Evolutionary conservation across 1,140 invertebrate genomes (phyloP).

Genomic region (Hypsibius dujardini): DNA sequence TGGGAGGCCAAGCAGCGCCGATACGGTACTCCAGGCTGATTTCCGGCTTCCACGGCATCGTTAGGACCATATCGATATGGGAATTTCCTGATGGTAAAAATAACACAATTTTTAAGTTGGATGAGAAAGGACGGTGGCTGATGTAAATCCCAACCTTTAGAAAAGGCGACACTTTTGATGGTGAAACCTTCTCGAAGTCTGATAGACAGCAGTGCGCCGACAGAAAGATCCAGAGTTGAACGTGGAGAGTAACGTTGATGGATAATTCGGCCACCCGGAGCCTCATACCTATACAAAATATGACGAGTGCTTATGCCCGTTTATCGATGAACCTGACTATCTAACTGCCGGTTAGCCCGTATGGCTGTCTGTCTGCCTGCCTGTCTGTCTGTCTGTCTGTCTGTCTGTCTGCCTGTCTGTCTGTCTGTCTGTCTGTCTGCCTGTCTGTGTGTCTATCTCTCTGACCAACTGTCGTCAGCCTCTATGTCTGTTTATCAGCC

Average conservation of each 20-base stretch:
- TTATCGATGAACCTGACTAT: too few species aligned
- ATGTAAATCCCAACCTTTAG: conserved; percentile 28
- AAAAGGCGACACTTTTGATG: conserved; percentile 41
- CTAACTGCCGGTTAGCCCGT: too few species aligned
- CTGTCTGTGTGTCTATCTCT: too few species aligned
- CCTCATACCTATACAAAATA: too few species aligned
- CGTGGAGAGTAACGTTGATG: not conserved
- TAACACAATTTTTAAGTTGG: conserved; percentile 19
- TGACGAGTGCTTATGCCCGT: too few species aligned
- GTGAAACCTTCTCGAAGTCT: conserved; percentile 59
- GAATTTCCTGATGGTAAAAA: conserved; percentile 35
- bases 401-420: too few species aligned
- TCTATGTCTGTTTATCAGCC: too few species aligned
- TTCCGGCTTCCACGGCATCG: conserved; percentile 54
- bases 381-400: too few species aligned
- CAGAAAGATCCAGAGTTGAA: not conserved
- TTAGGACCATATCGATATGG: conserved; percentile 45
- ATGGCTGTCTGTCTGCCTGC: too few species aligned
- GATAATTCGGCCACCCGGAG: not conserved
- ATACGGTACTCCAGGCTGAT: conserved; percentile 53
- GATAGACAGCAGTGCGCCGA: conserved; percentile 46
- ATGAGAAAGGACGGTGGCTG: not conserved
- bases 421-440: too few species aligned
- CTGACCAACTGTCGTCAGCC: too few species aligned
- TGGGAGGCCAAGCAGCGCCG: conserved; percentile 42